phyloP scores from a whole-genome alignment of 2,113 vertebrate genomes.

The Psilopogon haemacephalus region DNA sequence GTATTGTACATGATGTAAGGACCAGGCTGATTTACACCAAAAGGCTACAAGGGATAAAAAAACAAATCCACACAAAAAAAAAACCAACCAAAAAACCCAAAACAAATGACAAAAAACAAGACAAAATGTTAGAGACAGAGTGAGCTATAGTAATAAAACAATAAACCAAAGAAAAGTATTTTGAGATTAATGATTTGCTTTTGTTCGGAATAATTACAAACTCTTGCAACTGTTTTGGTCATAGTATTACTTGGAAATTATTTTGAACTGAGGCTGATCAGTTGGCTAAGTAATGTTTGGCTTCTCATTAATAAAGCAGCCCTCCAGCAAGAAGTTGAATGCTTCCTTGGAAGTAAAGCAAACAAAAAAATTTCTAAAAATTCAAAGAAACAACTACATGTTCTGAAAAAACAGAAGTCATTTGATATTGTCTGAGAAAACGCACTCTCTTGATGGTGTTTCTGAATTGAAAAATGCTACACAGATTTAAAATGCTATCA shows the following conservation, averaged over 20 bases:
- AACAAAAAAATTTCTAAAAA: background rate
- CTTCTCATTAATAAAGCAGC: background rate
- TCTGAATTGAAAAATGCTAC: background rate
- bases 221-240: background rate
- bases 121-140: background rate
- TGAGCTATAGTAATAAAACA: background rate
- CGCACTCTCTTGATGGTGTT: background rate
- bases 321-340: background rate
- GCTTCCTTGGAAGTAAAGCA: background rate
- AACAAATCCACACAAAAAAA: background rate
- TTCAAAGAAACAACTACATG: background rate
- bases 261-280: background rate
- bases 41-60: conserved; percentile 78
- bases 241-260: background rate
- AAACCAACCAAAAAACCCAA: background rate
- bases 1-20: conserved; percentile 98
- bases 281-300: background rate
- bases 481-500: background rate
- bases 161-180: background rate
- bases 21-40: conserved; percentile 96
- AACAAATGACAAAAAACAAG: background rate
- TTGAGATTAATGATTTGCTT: background rate
- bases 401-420: background rate
- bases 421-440: background rate
- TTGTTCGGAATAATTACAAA: background rate